phyloP scores from a whole-genome alignment of 2,888 invertebrate genomes.

The Ctenicera cuprea region DNA sequence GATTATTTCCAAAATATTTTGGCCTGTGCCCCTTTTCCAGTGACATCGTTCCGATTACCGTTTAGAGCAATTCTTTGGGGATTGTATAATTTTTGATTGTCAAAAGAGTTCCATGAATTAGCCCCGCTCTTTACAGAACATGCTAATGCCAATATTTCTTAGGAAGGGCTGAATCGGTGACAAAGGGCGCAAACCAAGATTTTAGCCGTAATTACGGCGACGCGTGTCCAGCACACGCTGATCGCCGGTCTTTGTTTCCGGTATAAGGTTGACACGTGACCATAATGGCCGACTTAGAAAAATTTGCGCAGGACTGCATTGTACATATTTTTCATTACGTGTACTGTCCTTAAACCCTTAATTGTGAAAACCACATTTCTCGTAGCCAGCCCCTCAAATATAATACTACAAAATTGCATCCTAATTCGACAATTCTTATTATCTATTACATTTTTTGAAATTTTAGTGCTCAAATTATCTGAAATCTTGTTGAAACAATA shows the following conservation, averaged over 20 bases:
- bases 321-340: conserved; percentile 53
- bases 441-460: neutral
- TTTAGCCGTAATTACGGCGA: conserved; percentile 52
- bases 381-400: neutral
- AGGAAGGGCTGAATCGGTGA: conserved; percentile 46
- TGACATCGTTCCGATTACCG: neutral
- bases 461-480: neutral
- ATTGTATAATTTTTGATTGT: no score
- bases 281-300: conserved; percentile 58
- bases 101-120: no score
- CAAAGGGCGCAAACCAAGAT: conserved; percentile 54
- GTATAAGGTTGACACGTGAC: conserved; percentile 58
- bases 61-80: no score
- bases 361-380: neutral
- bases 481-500: no score
- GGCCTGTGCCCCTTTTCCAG: no score
- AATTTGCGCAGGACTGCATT: conserved; percentile 27
- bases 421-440: neutral
- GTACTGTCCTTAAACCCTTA: conserved; percentile 17
- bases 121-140: conserved; percentile 34
- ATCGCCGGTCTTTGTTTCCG: conserved; percentile 60
- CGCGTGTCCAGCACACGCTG: conserved; percentile 59
- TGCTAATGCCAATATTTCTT: conserved; percentile 36
- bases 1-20: no score
- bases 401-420: neutral